phyloP scores from a whole-genome alignment of 1,140 invertebrate species.

The Leptinotarsa defecta region DNA sequence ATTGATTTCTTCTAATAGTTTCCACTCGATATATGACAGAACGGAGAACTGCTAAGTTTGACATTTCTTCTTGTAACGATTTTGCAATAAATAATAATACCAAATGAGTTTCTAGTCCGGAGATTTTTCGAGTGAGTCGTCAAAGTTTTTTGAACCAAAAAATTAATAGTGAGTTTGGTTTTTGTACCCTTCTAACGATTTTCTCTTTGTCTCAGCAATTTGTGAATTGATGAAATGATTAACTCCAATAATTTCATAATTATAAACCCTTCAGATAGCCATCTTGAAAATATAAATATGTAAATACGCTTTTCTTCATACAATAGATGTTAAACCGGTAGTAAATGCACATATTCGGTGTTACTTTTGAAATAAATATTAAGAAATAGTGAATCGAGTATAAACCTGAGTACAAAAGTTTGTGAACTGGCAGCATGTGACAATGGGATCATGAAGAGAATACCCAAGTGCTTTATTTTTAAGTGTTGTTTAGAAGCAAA shows the following conservation, averaged over 20 bases:
- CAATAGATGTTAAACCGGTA: constrained; percentile 50
- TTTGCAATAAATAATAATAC: too few species aligned
- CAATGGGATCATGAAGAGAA: constrained; percentile 53
- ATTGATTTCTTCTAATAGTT: too few species aligned
- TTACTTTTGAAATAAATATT: constrained; percentile 47
- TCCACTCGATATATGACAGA: too few species aligned
- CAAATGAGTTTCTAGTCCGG: too few species aligned
- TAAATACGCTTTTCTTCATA: constrained; percentile 49
- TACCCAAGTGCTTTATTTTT: constrained; percentile 55
- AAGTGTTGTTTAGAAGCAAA: constrained; percentile 48
- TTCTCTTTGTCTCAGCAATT: too few species aligned
- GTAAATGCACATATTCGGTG: constrained; percentile 50
- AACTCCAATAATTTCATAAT: background rate
- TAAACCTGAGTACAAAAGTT: constrained; percentile 53
- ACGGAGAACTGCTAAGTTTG: too few species aligned
- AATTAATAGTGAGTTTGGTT: too few species aligned
- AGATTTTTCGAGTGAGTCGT: too few species aligned
- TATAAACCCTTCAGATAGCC: background rate
- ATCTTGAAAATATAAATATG: constrained; percentile 21
- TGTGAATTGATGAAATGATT: too few species aligned
- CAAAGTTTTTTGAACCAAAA: too few species aligned
- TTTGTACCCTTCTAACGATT: too few species aligned
- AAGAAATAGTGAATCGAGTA: constrained; percentile 50
- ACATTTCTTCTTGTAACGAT: too few species aligned
- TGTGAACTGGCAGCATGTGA: constrained; percentile 48